phyloP scores from a whole-genome alignment of 2,113 vertebrate genomes.

The Tauraco erythrolophus region DNA sequence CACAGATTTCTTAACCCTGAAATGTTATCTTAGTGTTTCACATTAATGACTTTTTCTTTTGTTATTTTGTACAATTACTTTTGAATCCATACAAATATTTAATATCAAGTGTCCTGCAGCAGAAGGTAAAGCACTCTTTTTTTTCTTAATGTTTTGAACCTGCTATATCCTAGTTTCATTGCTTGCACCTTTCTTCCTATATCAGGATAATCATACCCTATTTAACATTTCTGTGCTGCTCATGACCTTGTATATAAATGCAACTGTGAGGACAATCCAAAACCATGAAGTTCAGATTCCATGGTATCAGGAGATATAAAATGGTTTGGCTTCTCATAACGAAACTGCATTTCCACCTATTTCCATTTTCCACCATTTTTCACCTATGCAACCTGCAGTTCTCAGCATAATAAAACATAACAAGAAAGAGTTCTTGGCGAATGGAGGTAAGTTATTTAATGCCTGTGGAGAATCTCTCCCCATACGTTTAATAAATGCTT shows the following conservation, averaged over 20 bases:
- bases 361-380: neutral
- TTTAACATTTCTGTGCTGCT: neutral
- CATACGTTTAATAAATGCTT: constrained; percentile 59
- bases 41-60: neutral
- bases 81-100: neutral
- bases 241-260: neutral
- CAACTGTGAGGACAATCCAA: neutral
- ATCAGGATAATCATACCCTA: neutral
- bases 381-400: neutral
- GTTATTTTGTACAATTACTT: neutral
- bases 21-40: neutral
- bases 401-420: constrained; percentile 43
- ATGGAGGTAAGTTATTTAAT: constrained; percentile 29
- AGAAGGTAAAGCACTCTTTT: neutral
- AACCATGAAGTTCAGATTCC: neutral
- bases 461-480: constrained; percentile 34
- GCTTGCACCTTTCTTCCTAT: neutral
- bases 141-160: neutral
- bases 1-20: neutral
- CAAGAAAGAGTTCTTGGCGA: constrained; percentile 21
- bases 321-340: neutral
- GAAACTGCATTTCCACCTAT: neutral
- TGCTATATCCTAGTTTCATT: neutral
- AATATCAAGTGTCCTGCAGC: rapidly evolving
- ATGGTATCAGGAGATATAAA: neutral